phyloP scores from a whole-genome alignment of 2,797 vertebrate genomes.

The Myiotriccus ornatus region DNA sequence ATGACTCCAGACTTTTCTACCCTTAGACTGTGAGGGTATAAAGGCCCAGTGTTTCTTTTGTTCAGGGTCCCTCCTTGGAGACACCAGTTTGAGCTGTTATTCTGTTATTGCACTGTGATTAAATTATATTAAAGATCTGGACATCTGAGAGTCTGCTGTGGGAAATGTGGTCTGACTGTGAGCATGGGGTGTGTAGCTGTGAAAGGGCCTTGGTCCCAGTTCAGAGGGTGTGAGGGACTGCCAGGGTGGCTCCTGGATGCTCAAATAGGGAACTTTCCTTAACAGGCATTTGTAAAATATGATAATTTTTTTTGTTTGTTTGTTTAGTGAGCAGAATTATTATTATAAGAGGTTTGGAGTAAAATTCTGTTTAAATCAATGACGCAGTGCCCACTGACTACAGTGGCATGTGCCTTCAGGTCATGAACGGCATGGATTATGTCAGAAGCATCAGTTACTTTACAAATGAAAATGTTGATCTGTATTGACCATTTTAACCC shows the following conservation, averaged over 20 bases:
- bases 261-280: not conserved
- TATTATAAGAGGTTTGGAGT: not conserved
- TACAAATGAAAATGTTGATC: not conserved
- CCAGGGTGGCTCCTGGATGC: not conserved
- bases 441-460: not conserved
- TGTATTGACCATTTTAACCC: not conserved
- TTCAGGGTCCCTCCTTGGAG: accelerated
- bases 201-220: not conserved
- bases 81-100: not conserved
- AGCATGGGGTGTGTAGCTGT: not conserved
- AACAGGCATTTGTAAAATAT: not conserved
- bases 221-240: not conserved
- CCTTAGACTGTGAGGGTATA: not conserved
- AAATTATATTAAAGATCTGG: not conserved
- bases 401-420: not conserved
- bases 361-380: not conserved
- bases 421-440: not conserved
- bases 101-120: accelerated
- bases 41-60: not conserved
- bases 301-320: not conserved
- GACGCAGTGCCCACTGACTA: not conserved
- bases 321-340: not conserved
- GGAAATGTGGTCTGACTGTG: not conserved
- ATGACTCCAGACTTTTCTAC: accelerated
- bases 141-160: not conserved